Evolutionary conservation across 2,888 invertebrate genomes (phyloP), one percentile per base, ranked within the genome.

Genomic region (Amphipoea lucens): DNA sequence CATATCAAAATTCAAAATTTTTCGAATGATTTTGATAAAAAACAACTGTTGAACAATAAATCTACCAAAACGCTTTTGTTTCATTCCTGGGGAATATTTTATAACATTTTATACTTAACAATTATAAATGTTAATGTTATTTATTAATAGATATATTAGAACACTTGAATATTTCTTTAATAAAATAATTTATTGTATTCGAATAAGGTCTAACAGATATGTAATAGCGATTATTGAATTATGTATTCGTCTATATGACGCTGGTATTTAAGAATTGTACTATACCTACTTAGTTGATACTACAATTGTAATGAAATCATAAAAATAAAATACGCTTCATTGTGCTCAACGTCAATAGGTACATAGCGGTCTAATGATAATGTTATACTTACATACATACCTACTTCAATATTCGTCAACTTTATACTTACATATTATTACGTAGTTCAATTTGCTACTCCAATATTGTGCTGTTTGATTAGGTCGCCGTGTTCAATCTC

Each of bases 291-390:
- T 57, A 94, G 92, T 90, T 89, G 87, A 90, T 92, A 89, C 88
- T 92, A 89, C 88, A 90, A 92, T 90, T 89, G 87, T 91, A 90
- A 87, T 90, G 86, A 88, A 85, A 88, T 89, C 85, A 89, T 92
- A 92, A 92, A 91, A 92, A 74, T 74, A 45, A 76, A 76, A 62
- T 95, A 96, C 95, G 96, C 96, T 96, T 97, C 92, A 93, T 94
- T 92, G 95, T 96, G 96, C 96, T 97, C 96, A 97, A 97, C 95
- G 95, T 95, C 94, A 93, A 94, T 93, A n/a, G n/a, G n/a, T n/a
- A 94, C 90, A 91, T 93, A 94, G 94, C 96, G 96, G 96, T 96
- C 96, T 96, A 96, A 96, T 93, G 82, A 84, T 85, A 88, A 83
- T 83, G 76, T 86, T 89, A 86, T 87, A 86, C n/a, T n/a, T n/a